Evolutionary conservation across 2,888 invertebrate species (phyloP).

Genomic region (Phyto melanocephala): DNA sequence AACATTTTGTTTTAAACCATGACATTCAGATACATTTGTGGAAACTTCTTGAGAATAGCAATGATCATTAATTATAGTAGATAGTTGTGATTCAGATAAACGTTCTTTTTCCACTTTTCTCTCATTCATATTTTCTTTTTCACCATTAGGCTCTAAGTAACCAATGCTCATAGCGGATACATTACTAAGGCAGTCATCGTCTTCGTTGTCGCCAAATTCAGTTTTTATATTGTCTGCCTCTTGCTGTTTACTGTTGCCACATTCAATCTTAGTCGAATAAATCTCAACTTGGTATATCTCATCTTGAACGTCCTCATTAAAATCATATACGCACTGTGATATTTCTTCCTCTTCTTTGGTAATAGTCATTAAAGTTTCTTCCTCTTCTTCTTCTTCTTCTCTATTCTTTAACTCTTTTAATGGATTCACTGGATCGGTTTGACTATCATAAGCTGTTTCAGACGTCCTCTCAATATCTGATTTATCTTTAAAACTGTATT

Average conservation of each 20-base stretch:
- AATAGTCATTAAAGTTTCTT: not conserved
- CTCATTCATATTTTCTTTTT: not conserved
- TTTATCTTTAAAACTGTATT: no score
- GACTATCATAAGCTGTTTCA: not conserved
- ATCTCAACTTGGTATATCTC: slow-evolving; percentile 56
- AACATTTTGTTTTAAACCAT: slow-evolving; percentile 50
- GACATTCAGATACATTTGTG: not conserved
- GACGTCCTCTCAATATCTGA: not conserved
- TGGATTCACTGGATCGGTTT: not conserved
- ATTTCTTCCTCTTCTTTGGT: slow-evolving; percentile 24
- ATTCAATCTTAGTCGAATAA: slow-evolving; percentile 34
- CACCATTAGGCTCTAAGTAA: slow-evolving; percentile 12
- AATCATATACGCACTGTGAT: slow-evolving; percentile 21
- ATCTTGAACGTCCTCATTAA: slow-evolving; percentile 38
- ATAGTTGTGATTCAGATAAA: slow-evolving; percentile 26
- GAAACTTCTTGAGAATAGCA: slow-evolving; percentile 57
- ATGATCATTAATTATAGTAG: slow-evolving; percentile 53
- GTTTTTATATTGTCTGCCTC: not conserved
- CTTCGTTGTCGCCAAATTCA: not conserved
- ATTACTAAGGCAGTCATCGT: slow-evolving; percentile 45
- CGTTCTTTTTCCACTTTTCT: not conserved
- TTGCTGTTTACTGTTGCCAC: not conserved
- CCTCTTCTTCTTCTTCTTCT: no score
- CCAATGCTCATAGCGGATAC: slow-evolving; percentile 45
- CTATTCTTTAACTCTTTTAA: not conserved